phyloP scores from a whole-genome alignment of 1,140 invertebrate genomes.

The Lucilia cuprina region DNA sequence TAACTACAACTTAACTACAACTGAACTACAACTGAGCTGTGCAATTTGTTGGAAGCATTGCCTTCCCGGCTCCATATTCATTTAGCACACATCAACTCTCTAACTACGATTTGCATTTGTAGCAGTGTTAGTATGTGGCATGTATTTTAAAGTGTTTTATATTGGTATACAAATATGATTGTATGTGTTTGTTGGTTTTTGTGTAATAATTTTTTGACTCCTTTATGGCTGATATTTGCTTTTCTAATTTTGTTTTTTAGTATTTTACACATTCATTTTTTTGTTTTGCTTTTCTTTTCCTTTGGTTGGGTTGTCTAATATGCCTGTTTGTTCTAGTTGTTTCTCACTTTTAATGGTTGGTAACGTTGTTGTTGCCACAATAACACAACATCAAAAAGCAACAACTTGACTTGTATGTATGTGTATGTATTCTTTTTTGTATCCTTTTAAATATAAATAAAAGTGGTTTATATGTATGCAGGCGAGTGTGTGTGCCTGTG shows the following conservation, averaged over 20 bases:
- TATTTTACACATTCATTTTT: slow-evolving; percentile 38
- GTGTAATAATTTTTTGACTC: not conserved
- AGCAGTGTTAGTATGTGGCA: not conserved
- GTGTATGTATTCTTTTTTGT: not conserved
- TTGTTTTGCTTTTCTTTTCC: not conserved
- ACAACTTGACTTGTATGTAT: slow-evolving; percentile 6
- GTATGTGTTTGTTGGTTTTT: not conserved
- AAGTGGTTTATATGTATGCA: too few relatives aligned
- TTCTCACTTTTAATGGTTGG: not conserved
- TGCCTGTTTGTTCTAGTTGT: not conserved
- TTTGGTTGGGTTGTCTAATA: not conserved
- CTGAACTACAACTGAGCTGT: too few relatives aligned
- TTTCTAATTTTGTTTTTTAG: slow-evolving; percentile 42
- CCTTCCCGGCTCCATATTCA: too few relatives aligned
- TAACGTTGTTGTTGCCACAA: not conserved
- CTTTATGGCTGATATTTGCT: not conserved
- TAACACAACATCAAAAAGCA: not conserved
- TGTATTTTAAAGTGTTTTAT: not conserved
- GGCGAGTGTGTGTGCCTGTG: not conserved
- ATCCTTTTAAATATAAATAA: not conserved
- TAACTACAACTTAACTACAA: too few relatives aligned
- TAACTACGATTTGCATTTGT: not conserved
- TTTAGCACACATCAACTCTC: not conserved
- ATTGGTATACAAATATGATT: not conserved
- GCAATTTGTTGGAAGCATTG: too few relatives aligned